Evolutionary conservation across 1,140 invertebrate genomes (phyloP), one percentile per base, ranked within the genome.

Genomic region (Hycleus phaleratus): DNA sequence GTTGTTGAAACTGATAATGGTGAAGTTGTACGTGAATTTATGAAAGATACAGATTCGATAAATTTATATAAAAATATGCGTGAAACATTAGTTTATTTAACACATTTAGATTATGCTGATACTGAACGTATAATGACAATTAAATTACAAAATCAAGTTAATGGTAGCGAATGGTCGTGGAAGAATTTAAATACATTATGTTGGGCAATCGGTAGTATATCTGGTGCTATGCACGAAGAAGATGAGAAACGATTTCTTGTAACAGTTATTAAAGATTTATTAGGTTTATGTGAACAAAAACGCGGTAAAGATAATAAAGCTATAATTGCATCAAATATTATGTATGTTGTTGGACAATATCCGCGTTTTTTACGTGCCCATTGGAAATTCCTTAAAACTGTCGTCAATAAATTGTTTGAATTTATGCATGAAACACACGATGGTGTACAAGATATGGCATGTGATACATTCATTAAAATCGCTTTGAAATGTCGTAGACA

Each of bases 391-490:
- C 81, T 99, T n/a, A 99, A 99, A 79, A 99, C 97, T 55, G 97
- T 99, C 70, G 96, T 99, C 46, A 99, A 99, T 79, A 99, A 99
- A 80, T 79, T 99, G 38, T 99, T 99, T 80, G 97, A 99, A 79
- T 99, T 99, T 75, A 99, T 99, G 97, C 97, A 99, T 78, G 95
- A 99, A 82, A 98, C 96, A 32, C 97, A 99, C 74, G 97, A 99
- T 75, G 97, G 97, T 68, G 97, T 99, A 6, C 91, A 93, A 75
- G 95, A 98, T 72, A 99, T 99, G 97, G 97, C 97, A 52, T 99
- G 97, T 81, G 97, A 99, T 80, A 99, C 97, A 24, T 99, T 99
- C 74, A 99, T 99, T 64, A 99, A 99, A 78, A 99, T 99, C 72
- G 95, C 97, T n/a, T 82, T 96, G 62, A 99, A 99, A 76, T 99